Conservation (phyloP, 2,888 invertebrate species). For the Spisula subtruncata region DNA sequence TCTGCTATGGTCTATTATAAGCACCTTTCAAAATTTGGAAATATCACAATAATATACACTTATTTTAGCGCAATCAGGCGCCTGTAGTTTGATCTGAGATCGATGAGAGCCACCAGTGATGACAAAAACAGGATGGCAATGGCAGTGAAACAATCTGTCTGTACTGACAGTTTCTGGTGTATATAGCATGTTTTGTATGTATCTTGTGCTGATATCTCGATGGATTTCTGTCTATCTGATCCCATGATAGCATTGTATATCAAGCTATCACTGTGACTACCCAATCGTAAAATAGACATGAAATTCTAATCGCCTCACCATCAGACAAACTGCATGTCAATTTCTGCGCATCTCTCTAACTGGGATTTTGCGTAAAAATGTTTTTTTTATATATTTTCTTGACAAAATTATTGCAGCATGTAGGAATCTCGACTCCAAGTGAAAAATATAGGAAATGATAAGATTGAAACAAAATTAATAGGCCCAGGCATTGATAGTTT, state of each 20-base stretch:
- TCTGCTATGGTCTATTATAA: background rate
- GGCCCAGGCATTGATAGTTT: background rate
- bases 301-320: constrained; percentile 42
- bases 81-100: constrained; percentile 24
- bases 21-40: background rate
- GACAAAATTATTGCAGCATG: constrained; percentile 11
- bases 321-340: constrained; percentile 51
- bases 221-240: constrained; percentile 42
- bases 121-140: constrained; percentile 40
- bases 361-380: background rate
- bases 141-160: constrained; percentile 25
- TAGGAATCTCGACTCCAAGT: constrained; percentile 13
- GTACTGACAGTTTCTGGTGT: constrained; percentile 26
- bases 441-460: background rate
- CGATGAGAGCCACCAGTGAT: constrained; percentile 37
- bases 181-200: constrained; percentile 20
- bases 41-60: background rate
- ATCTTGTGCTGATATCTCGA: constrained; percentile 28
- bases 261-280: constrained; percentile 51
- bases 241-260: constrained; percentile 43
- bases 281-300: constrained; percentile 56
- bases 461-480: background rate
- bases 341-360: constrained; percentile 26
- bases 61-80: background rate
- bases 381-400: constrained; percentile 15